Evolutionary conservation across 2,888 invertebrate species (phyloP), one percentile per base, ranked within the genome.

Genomic region (Leptopilina myrica): DNA sequence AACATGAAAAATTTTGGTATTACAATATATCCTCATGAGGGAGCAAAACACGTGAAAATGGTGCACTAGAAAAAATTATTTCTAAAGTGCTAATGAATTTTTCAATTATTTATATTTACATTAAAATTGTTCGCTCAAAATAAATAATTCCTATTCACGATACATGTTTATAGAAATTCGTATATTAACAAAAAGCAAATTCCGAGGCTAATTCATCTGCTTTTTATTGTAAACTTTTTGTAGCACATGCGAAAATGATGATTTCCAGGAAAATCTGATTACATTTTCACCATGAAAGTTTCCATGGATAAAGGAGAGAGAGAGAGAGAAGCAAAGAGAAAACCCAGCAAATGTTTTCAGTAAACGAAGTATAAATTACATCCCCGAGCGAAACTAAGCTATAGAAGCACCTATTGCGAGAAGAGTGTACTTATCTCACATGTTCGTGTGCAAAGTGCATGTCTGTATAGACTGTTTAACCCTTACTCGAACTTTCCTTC

Each of bases 311-410:
- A 67, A 46, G 14, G 46, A 43, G 66, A 5, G 33, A 33, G 33
- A 5, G 46, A 46, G n/a, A 15, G 8, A 43, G 15, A 15, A 46
- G 46, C 4, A 43, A 33, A n/a, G 46, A 43, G 66, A 67, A 67
- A 67, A 64, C 3, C 33, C 64, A 40, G 66, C 20, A 43, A 43
- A 46, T 67, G 67, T 20, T 67, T 67, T 67, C 67, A 46, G 49
- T 67, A 67, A 67, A 67, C 15, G 20, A 20, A 46, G 67, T 67
- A 67, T 67, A 46, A 67, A 67, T 67, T 67, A 67, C 46, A 20
- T 67, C 46, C 49, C 20, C 15, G 20, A 46, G 67, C 46, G 49
- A 49, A 67, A 67, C 46, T 49, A 67, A 67, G 49, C 46, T 67
- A 49, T 49, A 20, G 20, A 5, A 67, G 67, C 49, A 49, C 67